Conservation (phyloP, 2,113 vertebrate genomes). For the Thalassoma bifasciatum region DNA sequence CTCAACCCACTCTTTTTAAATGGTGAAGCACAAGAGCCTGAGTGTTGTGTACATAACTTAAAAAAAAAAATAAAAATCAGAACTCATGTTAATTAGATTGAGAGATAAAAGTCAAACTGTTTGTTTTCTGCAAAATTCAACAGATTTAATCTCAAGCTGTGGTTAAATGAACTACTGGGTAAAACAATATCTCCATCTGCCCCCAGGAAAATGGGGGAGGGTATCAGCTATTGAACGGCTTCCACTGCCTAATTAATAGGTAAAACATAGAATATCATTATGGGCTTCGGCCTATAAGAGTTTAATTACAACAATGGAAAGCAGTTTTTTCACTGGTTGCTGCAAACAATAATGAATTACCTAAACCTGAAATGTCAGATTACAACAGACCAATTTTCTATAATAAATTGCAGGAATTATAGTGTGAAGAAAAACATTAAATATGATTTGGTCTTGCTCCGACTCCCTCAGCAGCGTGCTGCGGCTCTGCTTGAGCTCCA, state of each 20-base stretch:
- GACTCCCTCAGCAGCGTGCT: not conserved
- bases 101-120: no score
- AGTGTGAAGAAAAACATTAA: constrained; percentile 5
- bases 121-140: no score
- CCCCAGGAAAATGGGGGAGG: not conserved
- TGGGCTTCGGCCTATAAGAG: not conserved
- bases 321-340: not conserved
- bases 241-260: not conserved
- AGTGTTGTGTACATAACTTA: no score
- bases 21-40: no score
- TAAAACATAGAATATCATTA: not conserved
- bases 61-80: no score
- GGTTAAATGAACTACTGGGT: no score
- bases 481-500: not conserved
- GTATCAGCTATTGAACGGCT: not conserved
- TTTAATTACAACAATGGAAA: not conserved
- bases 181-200: not conserved
- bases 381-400: not conserved
- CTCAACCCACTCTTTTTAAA: no score
- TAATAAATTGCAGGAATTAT: not conserved
- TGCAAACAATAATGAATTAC: not conserved
- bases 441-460: not conserved
- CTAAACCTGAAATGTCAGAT: not conserved
- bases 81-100: no score
- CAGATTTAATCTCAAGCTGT: no score